Percentiles rank a stretch among this genome's conserved stretches.
Evolutionary conservation across 2,113 vertebrate genomes (phyloP).

Genomic region (Cochlearius cochlearius): DNA sequence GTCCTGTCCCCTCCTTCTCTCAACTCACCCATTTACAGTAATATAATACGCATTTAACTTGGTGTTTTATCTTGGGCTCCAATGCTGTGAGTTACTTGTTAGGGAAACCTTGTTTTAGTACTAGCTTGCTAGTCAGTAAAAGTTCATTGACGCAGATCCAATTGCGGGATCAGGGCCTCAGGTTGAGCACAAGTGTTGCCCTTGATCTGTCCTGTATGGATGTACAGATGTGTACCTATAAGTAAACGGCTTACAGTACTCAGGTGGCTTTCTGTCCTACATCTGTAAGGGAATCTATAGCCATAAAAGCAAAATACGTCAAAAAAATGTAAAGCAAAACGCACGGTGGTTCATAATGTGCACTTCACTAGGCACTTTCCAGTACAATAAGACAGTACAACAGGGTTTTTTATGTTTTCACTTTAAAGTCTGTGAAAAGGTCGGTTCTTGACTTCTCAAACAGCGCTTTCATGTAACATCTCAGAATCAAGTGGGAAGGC

Average conservation of each 20-base stretch:
- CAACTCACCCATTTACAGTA: neutral
- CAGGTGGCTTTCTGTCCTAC: neutral
- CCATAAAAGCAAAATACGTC: neutral
- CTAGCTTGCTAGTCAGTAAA: neutral
- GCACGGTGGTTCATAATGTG: neutral
- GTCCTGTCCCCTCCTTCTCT: neutral
- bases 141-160: neutral
- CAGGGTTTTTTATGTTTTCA: neutral
- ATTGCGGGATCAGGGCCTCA: neutral
- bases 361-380: fast-evolving
- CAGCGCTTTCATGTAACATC: neutral
- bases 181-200: neutral
- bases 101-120: neutral
- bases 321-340: neutral
- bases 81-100: neutral
- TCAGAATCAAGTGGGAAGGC: neutral
- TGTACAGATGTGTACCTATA: neutral
- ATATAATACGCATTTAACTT: neutral
- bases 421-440: neutral
- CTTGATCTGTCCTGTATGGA: neutral
- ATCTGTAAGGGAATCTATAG: neutral
- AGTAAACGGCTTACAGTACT: neutral
- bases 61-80: neutral
- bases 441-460: neutral
- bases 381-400: neutral